These are phyloP conservation scores for Oscheius sp. DNA, from an alignment of 2,888 invertebrate species.

Conservation along the genomic window DNA sequence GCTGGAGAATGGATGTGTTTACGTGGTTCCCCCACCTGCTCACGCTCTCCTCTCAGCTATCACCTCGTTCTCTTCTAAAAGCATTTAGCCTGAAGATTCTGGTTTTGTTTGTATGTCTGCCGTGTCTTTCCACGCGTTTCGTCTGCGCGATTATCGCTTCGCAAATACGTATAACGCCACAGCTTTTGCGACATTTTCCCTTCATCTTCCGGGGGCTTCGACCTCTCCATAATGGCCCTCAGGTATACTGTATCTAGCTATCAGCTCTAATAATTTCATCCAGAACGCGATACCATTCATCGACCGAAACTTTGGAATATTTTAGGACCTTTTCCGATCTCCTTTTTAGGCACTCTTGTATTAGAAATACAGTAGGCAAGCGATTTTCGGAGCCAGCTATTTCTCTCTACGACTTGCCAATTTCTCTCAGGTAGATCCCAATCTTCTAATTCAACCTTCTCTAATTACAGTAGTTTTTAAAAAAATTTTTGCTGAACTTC, in stretches of 20 bases:
- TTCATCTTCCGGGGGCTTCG: neutral
- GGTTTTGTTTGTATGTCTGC: neutral
- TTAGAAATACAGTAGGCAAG: too few species aligned
- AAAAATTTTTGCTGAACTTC: too few species aligned
- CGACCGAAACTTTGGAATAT: too few species aligned
- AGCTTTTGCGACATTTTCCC: slow-evolving; percentile 12
- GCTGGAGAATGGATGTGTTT: neutral
- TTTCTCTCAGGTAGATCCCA: neutral
- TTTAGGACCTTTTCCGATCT: too few species aligned
- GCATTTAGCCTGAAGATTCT: slow-evolving; percentile 10
- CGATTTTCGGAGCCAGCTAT: too few species aligned
- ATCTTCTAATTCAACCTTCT: too few species aligned
- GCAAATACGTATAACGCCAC: slow-evolving; percentile 17
- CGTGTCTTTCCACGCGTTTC: slow-evolving; percentile 21
- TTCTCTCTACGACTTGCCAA: neutral
- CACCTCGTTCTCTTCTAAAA: neutral
- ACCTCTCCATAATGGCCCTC: neutral
- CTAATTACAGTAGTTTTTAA: too few species aligned
- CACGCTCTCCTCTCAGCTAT: neutral
- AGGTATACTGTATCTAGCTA: neutral
- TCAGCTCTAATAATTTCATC: neutral
- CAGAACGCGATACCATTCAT: too few species aligned
- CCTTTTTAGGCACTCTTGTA: too few species aligned
- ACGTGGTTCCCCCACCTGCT: neutral
- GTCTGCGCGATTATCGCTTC: slow-evolving; percentile 15